Base-by-base conservation (phyloP, 1,140 invertebrate genomes). In the Bombus balteatus region DNA sequence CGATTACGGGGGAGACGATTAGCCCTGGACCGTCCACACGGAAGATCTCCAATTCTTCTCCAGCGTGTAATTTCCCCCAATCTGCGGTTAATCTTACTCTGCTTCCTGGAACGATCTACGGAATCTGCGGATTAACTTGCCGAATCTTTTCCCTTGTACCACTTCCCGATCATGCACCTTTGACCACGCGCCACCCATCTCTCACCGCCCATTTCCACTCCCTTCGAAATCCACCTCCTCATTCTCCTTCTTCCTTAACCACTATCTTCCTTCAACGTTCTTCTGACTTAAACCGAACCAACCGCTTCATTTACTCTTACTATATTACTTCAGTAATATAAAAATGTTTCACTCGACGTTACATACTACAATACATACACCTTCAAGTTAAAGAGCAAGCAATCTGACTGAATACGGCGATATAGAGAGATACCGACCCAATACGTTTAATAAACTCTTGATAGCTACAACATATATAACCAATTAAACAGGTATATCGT, bases 31-130 rank as follows among this genome's bases (percentile, higher is more conserved):
- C 89, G 70, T 96, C 96, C 28, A 95, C 92, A 62, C 95, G 94
- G 2, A 94, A 94, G 8, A 96, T 94, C 4, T 95, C 93, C 9
- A 96, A 90, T 34, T 95, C 94, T 71, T 96, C 96, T n/a, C 96
- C 96, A 3, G 96, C 87, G 91, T 95, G 92, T 89, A 96, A 89
- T 32, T 96, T 94, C 18, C 95, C 94, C 95, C 95, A 96, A 78
- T 96, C 96, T 8, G 94, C 94, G n/a, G 95, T 93, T 79, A 96
- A 92, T 78, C 95, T 93, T 37, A 96, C 96, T 83, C 95, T 94
- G 22, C 95, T 95, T 72, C 96, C 96, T 74, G 95, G 95, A 37
- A 95, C 94, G 88, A 96, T 95, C 94, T 96, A 90, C 83, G 91
- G 88, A 92, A 92, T 88, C 94, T 91, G 82, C 74, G 85, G 43